A percentile compares a stretch with the other conserved stretches of the same genome.
Conservation (phyloP, 2,797 vertebrate genomes). For the Alcedo atthis region DNA sequence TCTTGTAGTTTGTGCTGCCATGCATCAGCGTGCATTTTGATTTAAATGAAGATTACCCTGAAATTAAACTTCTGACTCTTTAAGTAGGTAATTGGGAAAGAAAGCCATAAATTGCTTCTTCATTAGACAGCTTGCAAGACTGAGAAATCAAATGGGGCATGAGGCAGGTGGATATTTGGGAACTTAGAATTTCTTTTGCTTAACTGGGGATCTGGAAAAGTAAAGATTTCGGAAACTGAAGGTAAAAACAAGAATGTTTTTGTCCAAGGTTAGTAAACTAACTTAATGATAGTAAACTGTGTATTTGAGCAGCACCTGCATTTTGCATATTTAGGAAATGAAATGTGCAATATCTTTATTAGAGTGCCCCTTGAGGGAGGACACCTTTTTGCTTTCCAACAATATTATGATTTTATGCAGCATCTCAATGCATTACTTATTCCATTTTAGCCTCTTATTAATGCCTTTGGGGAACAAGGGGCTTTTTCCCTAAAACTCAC, state of each 20-base stretch:
- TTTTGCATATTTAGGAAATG: neutral
- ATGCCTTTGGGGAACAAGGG: neutral
- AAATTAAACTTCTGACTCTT: conserved; percentile 1
- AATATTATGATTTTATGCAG: conserved; percentile 41
- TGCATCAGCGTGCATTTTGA: neutral
- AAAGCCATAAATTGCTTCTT: conserved; percentile 10
- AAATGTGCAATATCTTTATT: neutral
- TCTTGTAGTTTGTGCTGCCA: neutral
- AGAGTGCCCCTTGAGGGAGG: neutral
- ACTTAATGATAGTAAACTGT: neutral
- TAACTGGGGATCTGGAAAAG: neutral
- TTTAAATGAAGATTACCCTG: conserved; percentile 6
- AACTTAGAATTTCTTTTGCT: neutral
- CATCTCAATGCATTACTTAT: conserved; percentile 19
- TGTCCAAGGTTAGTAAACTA: neutral
- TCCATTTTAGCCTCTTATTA: conserved; percentile 6
- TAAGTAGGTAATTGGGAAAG: neutral
- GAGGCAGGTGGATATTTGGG: rapidly evolving
- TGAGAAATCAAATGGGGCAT: neutral
- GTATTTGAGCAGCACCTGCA: neutral
- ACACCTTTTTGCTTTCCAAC: conserved; percentile 12
- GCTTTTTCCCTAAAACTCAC: conserved; percentile 17
- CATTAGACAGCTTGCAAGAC: neutral
- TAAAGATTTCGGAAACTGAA: neutral
- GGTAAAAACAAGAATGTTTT: neutral